These are phyloP conservation scores for Apis laboriosa DNA, from an alignment of 1,140 invertebrate genomes.

Conservation along the genomic window DNA sequence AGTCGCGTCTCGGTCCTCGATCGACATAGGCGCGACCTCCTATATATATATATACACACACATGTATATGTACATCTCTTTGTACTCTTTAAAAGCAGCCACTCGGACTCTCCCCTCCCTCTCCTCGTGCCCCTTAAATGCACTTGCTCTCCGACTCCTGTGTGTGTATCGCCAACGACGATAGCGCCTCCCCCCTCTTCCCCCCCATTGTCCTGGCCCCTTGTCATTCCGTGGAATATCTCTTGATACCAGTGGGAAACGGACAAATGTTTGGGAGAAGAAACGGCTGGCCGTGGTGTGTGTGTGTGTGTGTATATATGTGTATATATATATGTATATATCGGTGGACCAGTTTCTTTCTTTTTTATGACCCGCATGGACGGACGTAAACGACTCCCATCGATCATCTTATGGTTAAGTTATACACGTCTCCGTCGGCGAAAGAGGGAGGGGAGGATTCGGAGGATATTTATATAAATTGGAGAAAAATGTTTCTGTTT, in stretches of 20 bases:
- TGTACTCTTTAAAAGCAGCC: constrained; percentile 57
- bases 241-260: constrained; percentile 69
- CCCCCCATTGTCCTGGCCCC: constrained; percentile 33
- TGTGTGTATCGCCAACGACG: too few relatives aligned
- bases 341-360: constrained; percentile 13
- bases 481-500: too few relatives aligned
- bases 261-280: constrained; percentile 66
- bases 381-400: constrained; percentile 53
- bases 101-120: constrained; percentile 17
- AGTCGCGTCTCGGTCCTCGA: background rate
- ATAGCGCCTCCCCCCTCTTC: too few relatives aligned
- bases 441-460: too few relatives aligned
- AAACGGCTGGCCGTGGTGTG: constrained; percentile 46
- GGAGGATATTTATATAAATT: too few relatives aligned
- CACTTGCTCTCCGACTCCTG: background rate
- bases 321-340: too few relatives aligned
- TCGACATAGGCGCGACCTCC: background rate
- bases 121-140: constrained; percentile 27
- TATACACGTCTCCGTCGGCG: background rate
- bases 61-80: background rate
- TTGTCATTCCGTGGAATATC: constrained; percentile 66
- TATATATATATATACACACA: too few relatives aligned
- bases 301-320: background rate
- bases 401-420: constrained; percentile 48
- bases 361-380: constrained; percentile 30